These are phyloP conservation scores for Callimico goeldii DNA, from an alignment of 2,797 vertebrate species.

Conservation along the genomic window DNA sequence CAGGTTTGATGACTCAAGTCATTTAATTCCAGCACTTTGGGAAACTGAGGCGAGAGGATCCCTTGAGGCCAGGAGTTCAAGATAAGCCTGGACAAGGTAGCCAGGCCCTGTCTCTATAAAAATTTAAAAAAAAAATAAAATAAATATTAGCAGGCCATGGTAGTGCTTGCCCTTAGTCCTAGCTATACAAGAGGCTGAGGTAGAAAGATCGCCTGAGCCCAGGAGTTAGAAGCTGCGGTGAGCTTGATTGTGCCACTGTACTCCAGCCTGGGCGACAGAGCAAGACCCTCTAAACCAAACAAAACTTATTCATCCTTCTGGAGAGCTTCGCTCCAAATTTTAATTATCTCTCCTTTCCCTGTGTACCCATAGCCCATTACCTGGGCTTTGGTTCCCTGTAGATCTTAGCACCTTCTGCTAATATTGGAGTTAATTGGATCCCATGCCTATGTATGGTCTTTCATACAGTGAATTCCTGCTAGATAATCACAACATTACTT, in stretches of 20 bases:
- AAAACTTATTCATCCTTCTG: neutral
- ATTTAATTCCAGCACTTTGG: neutral
- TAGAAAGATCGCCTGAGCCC: neutral
- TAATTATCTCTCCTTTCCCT: neutral
- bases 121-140: neutral
- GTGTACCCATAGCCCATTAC: neutral
- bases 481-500: neutral
- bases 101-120: neutral
- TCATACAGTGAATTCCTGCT: neutral
- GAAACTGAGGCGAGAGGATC: neutral
- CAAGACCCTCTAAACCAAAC: neutral
- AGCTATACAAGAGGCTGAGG: neutral
- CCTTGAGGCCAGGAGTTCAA: neutral
- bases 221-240: neutral
- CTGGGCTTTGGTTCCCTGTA: neutral
- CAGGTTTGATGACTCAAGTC: neutral
- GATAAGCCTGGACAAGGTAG: neutral
- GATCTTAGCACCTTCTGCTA: neutral
- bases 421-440: neutral
- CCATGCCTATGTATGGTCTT: neutral
- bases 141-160: neutral
- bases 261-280: neutral
- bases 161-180: neutral
- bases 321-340: neutral
- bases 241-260: neutral